Evolutionary conservation across 2,888 invertebrate genomes (phyloP).

Genomic region (Conchocele bisecta): DNA sequence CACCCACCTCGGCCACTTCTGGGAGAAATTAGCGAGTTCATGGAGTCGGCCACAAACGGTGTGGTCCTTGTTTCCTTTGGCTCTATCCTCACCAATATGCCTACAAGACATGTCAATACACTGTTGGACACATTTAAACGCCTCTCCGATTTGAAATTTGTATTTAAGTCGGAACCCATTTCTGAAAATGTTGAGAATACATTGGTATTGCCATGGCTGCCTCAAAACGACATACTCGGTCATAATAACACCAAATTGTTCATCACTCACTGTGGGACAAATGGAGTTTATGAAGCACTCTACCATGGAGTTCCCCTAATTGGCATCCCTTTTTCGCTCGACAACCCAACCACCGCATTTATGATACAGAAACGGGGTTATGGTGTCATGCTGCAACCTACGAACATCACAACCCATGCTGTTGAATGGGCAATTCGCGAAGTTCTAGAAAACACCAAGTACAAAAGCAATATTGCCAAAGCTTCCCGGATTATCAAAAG

Average conservation of each 20-base stretch:
- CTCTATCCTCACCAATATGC: constrained; percentile 33
- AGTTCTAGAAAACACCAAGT: constrained; percentile 43
- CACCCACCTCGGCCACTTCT: constrained; percentile 44
- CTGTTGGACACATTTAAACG: constrained; percentile 51
- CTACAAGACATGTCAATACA: constrained; percentile 22
- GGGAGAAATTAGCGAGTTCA: constrained; percentile 41
- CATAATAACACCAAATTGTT: constrained; percentile 62
- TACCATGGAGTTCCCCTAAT: constrained; percentile 70
- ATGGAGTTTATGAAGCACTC: constrained; percentile 67
- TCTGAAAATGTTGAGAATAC: constrained; percentile 33
- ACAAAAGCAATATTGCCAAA: constrained; percentile 37
- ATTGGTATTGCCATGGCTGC: constrained; percentile 56
- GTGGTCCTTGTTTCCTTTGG: constrained; percentile 67
- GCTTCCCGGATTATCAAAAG: constrained; percentile 53
- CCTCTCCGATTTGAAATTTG: constrained; percentile 31
- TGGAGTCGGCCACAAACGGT: constrained; percentile 52
- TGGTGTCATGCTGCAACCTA: constrained; percentile 55
- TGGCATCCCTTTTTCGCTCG: constrained; percentile 58
- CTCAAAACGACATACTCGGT: constrained; percentile 65
- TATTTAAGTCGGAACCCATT: constrained; percentile 23
- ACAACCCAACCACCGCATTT: constrained; percentile 60
- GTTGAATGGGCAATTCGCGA: constrained; percentile 41
- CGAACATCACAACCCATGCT: constrained; percentile 35
- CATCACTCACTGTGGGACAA: constrained; percentile 69
- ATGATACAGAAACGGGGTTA: constrained; percentile 51